A percentile compares a stretch with the other conserved stretches of the same genome.
phyloP scores from a whole-genome alignment of 2,797 vertebrate species.

The Euthynnus affinis region DNA sequence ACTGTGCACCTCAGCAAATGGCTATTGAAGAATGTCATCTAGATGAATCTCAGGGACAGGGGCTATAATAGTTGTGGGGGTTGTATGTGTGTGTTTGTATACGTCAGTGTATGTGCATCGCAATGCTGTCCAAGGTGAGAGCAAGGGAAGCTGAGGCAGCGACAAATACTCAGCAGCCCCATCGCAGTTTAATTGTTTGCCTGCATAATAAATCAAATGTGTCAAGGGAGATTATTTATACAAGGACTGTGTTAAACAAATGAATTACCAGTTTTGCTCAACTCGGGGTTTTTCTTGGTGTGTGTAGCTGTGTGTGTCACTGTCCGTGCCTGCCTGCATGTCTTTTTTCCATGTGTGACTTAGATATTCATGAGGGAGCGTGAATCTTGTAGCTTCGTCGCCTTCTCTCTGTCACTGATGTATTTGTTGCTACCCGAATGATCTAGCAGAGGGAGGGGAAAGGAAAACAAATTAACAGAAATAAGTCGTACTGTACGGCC shows the following conservation, averaged over 20 bases:
- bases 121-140: slow-evolving; percentile 52
- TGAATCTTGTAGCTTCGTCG: slow-evolving; percentile 26
- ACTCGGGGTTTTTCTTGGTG: not conserved
- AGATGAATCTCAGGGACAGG: slow-evolving; percentile 52
- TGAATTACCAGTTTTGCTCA: slow-evolving; percentile 62
- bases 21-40: slow-evolving; percentile 62
- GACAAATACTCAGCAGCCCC: slow-evolving; percentile 68
- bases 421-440: slow-evolving; percentile 47
- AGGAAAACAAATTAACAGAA: slow-evolving; percentile 63
- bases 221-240: slow-evolving; percentile 83
- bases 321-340: not conserved
- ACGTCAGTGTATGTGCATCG: slow-evolving; percentile 20
- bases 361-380: slow-evolving; percentile 58
- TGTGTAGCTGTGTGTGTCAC: not conserved
- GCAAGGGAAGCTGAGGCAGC: slow-evolving; percentile 68
- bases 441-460: slow-evolving; percentile 28
- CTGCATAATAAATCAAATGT: slow-evolving; percentile 85
- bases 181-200: slow-evolving; percentile 82
- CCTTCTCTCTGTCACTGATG: slow-evolving; percentile 59
- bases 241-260: slow-evolving; percentile 78
- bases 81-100: slow-evolving; percentile 8
- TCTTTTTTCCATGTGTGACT: slow-evolving; percentile 15
- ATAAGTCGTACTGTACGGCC: slow-evolving; percentile 38
- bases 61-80: slow-evolving; percentile 30
- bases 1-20: slow-evolving; percentile 70